Evolutionary conservation across 2,888 invertebrate genomes (phyloP), one percentile per base, ranked within the genome.

Genomic region (Tribolium freemani): DNA sequence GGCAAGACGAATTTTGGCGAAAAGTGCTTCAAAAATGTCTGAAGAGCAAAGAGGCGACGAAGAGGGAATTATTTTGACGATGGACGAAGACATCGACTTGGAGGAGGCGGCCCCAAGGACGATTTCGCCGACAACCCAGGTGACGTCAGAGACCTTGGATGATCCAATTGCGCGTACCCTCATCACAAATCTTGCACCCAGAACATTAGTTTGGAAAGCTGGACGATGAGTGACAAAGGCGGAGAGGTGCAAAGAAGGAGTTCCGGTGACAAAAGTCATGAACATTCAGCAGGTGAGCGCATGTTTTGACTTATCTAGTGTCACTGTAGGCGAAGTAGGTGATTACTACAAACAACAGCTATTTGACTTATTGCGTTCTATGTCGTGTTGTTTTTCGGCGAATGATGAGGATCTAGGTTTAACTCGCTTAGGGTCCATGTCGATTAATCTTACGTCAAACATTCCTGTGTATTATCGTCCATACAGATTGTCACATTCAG

Each of bases 401-500:
- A 21, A 21, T 21, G 21, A 21, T 3, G 21, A 21, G 21, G 3
- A 21, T 21, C 3, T 21, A 3, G 21, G 21, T 2, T 21, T 21
- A 21, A 21, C 21, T 21, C 2, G 3, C 3, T 21, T 21, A 21
- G 21, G 21, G 2, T 21, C 21, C n/a, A n/a, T n/a, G n/a, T n/a
- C n/a, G n/a, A n/a, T n/a, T n/a, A n/a, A n/a, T n/a, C n/a, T n/a
- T n/a, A n/a, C n/a, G n/a, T n/a, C n/a, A n/a, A n/a, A n/a, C n/a
- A 48, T 31, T 21, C 75, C 71, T 6, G 48, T 76, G 48, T 71
- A 68, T 46, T 48, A 71, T 60, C 3, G 69, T 13, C 72, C 66
- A 2, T 64, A 75, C 21, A 56, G 72, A 31, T 48, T 71, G 48
- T 75, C 74, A 9, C 46, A 53, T 11, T 9, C 21, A 5, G 73